Evolutionary conservation across 1,140 invertebrate species (phyloP).

Genomic region (Drosophila persimilis): DNA sequence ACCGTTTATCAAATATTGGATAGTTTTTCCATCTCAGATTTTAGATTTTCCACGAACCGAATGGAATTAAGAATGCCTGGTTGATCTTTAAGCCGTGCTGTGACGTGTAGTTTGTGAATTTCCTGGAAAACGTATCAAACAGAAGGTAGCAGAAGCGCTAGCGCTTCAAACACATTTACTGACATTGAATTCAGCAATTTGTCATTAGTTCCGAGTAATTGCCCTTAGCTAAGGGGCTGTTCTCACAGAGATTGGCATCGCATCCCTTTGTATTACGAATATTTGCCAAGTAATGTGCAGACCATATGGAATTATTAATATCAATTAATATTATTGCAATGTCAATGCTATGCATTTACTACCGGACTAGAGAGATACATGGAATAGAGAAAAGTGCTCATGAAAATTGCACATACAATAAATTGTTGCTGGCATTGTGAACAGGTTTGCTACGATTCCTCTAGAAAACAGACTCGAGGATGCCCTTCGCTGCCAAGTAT

Average conservation of each 20-base stretch:
- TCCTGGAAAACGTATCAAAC: conserved; percentile 18
- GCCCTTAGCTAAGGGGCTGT: background rate
- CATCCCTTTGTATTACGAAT: conserved; percentile 36
- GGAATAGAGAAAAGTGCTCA: background rate
- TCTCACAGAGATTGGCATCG: conserved; percentile 18
- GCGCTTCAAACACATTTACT: conserved; percentile 14
- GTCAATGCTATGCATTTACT: conserved; percentile 38
- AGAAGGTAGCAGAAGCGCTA: background rate
- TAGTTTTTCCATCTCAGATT: conserved; percentile 18
- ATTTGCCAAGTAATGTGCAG: conserved; percentile 41
- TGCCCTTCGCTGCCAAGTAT: conserved; percentile 26
- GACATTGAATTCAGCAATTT: background rate
- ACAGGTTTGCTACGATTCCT: conserved; percentile 30
- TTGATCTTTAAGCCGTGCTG: conserved; percentile 16
- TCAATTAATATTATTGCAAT: conserved; percentile 45
- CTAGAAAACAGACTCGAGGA: conserved; percentile 17
- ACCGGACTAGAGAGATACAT: background rate
- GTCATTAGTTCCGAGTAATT: conserved; percentile 23
- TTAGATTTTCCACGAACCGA: conserved; percentile 36
- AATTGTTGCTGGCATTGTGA: conserved; percentile 28
- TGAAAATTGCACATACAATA: conserved; percentile 36
- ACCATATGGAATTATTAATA: conserved; percentile 18
- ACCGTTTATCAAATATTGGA: conserved; percentile 28
- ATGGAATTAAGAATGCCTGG: conserved; percentile 10
- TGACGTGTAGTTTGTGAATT: conserved; percentile 1